phyloP scores from a whole-genome alignment of 2,888 invertebrate species.

The Taphrorychus bicolor region DNA sequence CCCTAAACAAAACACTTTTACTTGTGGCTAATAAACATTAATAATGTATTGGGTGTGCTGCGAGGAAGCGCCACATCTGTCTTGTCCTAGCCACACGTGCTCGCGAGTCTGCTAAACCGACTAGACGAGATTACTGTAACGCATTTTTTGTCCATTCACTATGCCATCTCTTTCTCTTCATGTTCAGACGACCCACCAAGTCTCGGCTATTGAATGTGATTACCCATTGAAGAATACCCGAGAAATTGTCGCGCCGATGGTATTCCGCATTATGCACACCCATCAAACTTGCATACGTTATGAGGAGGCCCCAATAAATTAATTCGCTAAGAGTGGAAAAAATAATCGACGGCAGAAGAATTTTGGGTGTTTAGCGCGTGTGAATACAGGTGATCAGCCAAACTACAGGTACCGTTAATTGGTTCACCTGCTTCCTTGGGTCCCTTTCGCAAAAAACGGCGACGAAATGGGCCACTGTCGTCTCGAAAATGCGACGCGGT shows the following conservation, averaged over 20 bases:
- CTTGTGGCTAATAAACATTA: conserved; percentile 38
- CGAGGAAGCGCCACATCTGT: conserved; percentile 37
- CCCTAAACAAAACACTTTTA: conserved; percentile 36
- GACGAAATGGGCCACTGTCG: conserved; percentile 32
- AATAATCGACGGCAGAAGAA: conserved; percentile 43
- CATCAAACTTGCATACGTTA: conserved; percentile 41
- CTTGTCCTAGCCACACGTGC: conserved; percentile 44
- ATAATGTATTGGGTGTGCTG: conserved; percentile 33
- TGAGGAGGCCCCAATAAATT: conserved; percentile 39
- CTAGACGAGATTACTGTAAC: conserved; percentile 46
- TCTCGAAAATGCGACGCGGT: conserved; percentile 30
- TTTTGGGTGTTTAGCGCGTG: conserved; percentile 43
- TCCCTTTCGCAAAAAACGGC: conserved; percentile 33
- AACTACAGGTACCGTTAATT: conserved; percentile 60
- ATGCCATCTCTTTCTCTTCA: background rate
- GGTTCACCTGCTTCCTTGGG: conserved; percentile 55
- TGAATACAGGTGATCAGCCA: conserved; percentile 56
- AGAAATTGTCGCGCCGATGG: conserved; percentile 25
- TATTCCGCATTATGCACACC: conserved; percentile 36
- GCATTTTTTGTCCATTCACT: conserved; percentile 35
- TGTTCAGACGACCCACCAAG: conserved; percentile 1
- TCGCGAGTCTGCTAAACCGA: conserved; percentile 43
- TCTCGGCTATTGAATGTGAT: background rate
- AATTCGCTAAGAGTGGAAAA: conserved; percentile 37
- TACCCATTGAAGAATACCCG: background rate